Evolutionary conservation across 2,797 vertebrate species (phyloP).

Genomic region (Limnodromus scolopaceus): DNA sequence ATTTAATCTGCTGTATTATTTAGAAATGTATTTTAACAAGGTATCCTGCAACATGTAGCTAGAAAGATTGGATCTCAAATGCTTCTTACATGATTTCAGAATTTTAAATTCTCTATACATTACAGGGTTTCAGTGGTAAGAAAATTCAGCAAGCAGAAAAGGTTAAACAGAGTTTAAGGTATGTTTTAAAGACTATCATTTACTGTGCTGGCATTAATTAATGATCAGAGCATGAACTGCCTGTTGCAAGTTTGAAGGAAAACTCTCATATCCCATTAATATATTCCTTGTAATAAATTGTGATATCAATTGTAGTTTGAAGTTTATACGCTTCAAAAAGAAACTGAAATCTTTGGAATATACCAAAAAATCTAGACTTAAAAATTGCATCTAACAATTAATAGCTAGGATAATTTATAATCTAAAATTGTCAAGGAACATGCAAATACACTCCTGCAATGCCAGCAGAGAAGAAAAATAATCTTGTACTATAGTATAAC

Average conservation of each 20-base stretch:
- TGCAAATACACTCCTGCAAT: neutral
- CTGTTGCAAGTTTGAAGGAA: neutral
- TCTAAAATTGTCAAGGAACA: neutral
- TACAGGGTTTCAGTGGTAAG: neutral
- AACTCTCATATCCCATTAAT: neutral
- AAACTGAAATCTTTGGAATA: neutral
- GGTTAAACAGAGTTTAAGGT: neutral
- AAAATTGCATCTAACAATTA: neutral
- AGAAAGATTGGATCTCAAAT: neutral
- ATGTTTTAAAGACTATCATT: neutral
- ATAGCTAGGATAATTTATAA: neutral
- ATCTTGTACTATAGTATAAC: neutral
- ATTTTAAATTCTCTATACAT: neutral
- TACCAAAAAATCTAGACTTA: neutral
- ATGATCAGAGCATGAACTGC: neutral
- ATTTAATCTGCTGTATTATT: neutral
- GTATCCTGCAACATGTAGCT: neutral
- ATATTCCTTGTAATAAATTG: neutral
- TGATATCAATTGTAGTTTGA: neutral
- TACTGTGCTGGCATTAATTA: neutral
- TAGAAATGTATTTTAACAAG: neutral
- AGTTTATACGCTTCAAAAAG: neutral
- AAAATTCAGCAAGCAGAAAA: neutral
- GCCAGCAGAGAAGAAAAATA: neutral
- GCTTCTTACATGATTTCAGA: neutral